Base-by-base conservation (phyloP, 1,140 invertebrate species). In the Cryptotermes secundus region DNA sequence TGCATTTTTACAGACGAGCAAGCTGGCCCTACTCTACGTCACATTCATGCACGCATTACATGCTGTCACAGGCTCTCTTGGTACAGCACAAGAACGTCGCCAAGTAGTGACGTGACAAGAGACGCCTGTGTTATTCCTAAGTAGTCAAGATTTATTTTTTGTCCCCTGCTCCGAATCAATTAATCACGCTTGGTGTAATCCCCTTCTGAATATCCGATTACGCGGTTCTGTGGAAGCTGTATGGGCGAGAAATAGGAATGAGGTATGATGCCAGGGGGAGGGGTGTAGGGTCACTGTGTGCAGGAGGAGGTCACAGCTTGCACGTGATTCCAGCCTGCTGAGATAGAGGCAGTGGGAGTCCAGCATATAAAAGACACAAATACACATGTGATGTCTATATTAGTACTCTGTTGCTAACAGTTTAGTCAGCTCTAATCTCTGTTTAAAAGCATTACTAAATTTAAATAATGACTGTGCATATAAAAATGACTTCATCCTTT, bases 131-230 rank as follows among this genome's bases (percentile, higher is more conserved):
- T 72, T 31, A 26, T 26, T 72, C n/a, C 4, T 72, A 72, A 72
- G 59, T 72, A 72, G 59, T 14, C 26, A 72, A 72, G 59, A 72
- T 72, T 72, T 72, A 72, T n/a, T 72, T 49, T 72, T 72, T 72
- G 59, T 72, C 26, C 59, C 59, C 59, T n/a, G 16, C 59, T 72
- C 59, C 14, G 59, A 72, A 72, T 34, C 83, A 79, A 83, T 83
- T 83, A 83, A 83, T 83, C 83, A 83, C 83, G 83, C 83, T 79
- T 72, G 49, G 83, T 38, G n/a, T 83, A 83, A 83, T 83, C 59
- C 72, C 83, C 53, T 82, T 72, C 36, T 79, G 38, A 83, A 65
- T 83, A 83, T 83, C 83, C 83, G 53, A 83, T 83, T 83, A 83
- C 83, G 34, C 83, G 83, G 83, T 34, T 83, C 83, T 83, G 38